A percentile compares a stretch with the other conserved stretches of the same genome.
Evolutionary conservation across 1,140 invertebrate species (phyloP).

Genomic region (Zaprionus nigranus): DNA sequence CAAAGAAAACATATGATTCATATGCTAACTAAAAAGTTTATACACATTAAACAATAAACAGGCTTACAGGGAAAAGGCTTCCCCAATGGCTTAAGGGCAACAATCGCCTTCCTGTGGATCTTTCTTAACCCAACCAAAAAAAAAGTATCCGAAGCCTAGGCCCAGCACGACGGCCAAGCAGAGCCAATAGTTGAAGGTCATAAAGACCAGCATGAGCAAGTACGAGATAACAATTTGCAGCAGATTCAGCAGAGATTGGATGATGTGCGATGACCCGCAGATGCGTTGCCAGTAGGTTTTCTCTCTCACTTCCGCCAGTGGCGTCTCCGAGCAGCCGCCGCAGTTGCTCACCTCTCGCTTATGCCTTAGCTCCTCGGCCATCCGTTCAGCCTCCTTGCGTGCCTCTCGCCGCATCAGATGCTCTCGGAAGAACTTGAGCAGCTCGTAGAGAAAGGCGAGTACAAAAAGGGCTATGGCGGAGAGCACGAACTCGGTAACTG

Average conservation of each 20-base stretch:
- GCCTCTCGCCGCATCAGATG: constrained; percentile 51
- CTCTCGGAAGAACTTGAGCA: constrained; percentile 73
- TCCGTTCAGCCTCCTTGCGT: constrained; percentile 48
- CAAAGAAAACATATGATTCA: constrained; percentile 18
- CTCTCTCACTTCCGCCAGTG: constrained; percentile 52
- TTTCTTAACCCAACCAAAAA: constrained; percentile 92
- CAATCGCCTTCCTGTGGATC: constrained; percentile 66
- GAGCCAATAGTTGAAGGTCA: constrained; percentile 98
- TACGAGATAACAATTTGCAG: constrained; percentile 96
- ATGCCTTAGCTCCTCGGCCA: constrained; percentile 53
- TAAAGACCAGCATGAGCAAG: constrained; percentile 98
- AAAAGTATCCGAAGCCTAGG: constrained; percentile 94
- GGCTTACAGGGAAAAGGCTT: not conserved
- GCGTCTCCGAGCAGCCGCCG: constrained; percentile 53
- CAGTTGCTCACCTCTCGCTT: constrained; percentile 38
- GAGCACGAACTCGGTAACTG: constrained; percentile 69
- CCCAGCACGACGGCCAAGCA: constrained; percentile 95
- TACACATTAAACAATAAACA: not conserved
- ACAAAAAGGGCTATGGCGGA: constrained; percentile 70
- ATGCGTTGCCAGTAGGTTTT: constrained; percentile 63
- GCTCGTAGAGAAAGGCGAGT: constrained; percentile 72
- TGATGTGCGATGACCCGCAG: constrained; percentile 86
- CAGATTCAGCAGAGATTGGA: constrained; percentile 95
- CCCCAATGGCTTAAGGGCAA: constrained; percentile 43
- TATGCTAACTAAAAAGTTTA: constrained; percentile 18